Conservation (phyloP, 2,888 invertebrate species). For the Drosophila acutilabella region DNA sequence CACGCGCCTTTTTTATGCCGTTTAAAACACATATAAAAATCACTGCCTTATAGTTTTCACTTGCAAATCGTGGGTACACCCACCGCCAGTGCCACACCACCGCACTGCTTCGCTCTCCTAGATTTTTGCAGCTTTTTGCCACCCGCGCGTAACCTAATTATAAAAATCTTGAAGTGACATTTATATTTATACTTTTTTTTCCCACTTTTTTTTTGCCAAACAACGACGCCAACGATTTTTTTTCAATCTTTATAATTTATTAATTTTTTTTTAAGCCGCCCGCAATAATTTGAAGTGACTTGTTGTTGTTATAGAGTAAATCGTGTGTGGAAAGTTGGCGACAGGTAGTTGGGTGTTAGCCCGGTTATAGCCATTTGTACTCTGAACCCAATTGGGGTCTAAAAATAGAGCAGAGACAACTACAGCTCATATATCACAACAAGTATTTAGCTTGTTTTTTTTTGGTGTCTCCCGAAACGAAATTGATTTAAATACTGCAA, state of each 20-base stretch:
- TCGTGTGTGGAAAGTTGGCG: conserved; percentile 50
- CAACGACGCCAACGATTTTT: conserved; percentile 41
- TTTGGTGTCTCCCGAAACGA: not conserved
- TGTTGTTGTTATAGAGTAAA: conserved; percentile 10
- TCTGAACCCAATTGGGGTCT: conserved; percentile 2
- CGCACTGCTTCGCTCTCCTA: not conserved
- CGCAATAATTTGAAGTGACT: conserved; percentile 22
- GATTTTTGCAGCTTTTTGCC: conserved; percentile 53
- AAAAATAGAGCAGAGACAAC: conserved; percentile 8
- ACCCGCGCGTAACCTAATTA: conserved; percentile 79
- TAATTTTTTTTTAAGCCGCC: conserved; percentile 39
- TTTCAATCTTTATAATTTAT: conserved; percentile 7
- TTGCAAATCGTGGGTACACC: conserved; percentile 28
- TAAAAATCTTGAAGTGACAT: conserved; percentile 63
- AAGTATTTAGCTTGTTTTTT: not conserved
- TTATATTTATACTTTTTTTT: conserved; percentile 21
- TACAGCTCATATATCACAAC: not conserved
- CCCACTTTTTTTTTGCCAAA: conserved; percentile 34
- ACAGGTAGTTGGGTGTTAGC: conserved; percentile 37
- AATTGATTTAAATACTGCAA: not conserved
- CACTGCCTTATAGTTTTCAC: conserved; percentile 31
- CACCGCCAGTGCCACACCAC: not conserved
- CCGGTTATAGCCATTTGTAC: not conserved
- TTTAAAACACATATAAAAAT: conserved; percentile 14
- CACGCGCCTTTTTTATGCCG: conserved; percentile 27